Base-by-base conservation (phyloP, 2,888 invertebrate species). In the Phania funesta region DNA sequence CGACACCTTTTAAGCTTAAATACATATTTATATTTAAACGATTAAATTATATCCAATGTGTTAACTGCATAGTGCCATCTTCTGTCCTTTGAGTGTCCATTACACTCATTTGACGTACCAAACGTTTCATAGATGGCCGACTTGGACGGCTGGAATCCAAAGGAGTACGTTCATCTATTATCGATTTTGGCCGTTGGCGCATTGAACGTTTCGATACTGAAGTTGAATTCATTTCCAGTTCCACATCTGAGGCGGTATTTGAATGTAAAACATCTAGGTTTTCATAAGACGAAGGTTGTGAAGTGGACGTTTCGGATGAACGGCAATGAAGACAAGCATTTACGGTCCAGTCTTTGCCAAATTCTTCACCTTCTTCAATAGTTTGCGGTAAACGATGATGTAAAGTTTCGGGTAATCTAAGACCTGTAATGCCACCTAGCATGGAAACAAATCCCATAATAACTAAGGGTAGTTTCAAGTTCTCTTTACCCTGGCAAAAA, bases 381-480 rank as follows among this genome's bases (percentile, higher is more conserved):
- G 96, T 97, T 90, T 97, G 96, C 0, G 97, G 97, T 83, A 97
- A 89, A 3, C 95, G 93, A 86, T 95, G 93, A 88, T 97, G 95
- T 35, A 97, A 91, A 0, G 97, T 97, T 92, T 97, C 97, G 0
- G 97, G 97, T 83, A 97, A 90, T 20, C 97, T 92, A 6, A 97
- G 92, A 0, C 96, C 95, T 1, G 95, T 94, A 75, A 97, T 87
- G 2, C 97, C 97, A 6, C 97, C 97, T 48, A 96, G 90, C 38
- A 97, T 94, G 0, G 96, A 95, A 4, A 97, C 93, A 6, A 93
- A 92, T 0, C 97, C 97, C 94, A 97, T 95, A 80, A 97, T 96
- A 0, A 96, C 94, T 71, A 97, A 90, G 0, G 97, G 97, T 73
- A 97, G 91, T 29, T 96, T 95, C 24, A 97, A 92, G 90, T 95